Base-by-base conservation (phyloP, 2,888 invertebrate species). In the Scaptomyza tumidula region DNA sequence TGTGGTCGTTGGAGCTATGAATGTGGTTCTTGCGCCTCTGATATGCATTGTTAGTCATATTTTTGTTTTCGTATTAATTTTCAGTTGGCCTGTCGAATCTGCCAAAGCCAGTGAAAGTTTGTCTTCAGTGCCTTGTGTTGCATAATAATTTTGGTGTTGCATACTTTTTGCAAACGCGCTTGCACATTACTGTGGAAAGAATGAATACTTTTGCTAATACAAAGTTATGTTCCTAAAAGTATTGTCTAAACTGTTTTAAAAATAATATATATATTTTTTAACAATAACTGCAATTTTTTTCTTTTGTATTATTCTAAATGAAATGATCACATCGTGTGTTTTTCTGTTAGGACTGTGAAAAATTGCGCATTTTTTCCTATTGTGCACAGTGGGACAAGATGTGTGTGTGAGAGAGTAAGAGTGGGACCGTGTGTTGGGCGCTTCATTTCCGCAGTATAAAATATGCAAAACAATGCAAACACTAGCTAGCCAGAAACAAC, bases 401-500 rank as follows among this genome's bases (percentile, higher is more conserved):
- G 24, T 35, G 27, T 43, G 48, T 31, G 31, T 46, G 24, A 43
- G 24, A 24, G 24, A 24, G 24, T 45, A 48, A 37, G 44, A 70
- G 44, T 64, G 48, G 50, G 39, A 29, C 29, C 57, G 57, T 58
- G 48, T 64, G 71, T 63, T 67, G 80, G 71, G 74, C 53, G 71
- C 70, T 63, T 76, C 87, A 84, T 80, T 84, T 87, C 72, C 80
- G 88, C 82, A 58, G 63, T 68, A 87, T 85, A 83, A 87, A 85
- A 85, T 85, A 85, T 85, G 85, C 85, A 85, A 87, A 85, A 80
- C 83, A 85, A 86, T 77, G 87, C 86, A 78, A 74, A 82, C 87
- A 79, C 83, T 72, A 63, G 63, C 57, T 71, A 78, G 67, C 54
- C 72, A 73, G 62, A 49, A 48, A 60, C 44, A 49, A 44, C 29